Evolutionary conservation across 2,888 invertebrate species (phyloP).

Genomic region (Tubiluchus corallicola): DNA sequence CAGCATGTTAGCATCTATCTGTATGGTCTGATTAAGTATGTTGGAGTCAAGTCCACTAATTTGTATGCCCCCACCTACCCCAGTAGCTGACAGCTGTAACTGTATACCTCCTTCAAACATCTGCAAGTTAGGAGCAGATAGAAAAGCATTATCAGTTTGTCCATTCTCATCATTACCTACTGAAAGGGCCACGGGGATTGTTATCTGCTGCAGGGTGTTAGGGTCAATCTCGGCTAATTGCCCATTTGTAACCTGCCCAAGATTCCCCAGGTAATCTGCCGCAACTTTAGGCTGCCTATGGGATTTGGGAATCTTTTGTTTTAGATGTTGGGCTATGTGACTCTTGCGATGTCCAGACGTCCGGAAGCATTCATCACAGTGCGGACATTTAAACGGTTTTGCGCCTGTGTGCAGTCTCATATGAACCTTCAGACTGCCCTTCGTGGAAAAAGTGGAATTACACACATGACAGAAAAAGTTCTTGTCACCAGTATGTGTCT

Average conservation of each 20-base stretch:
- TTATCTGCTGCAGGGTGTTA: slow-evolving; percentile 17
- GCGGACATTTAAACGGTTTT: slow-evolving; percentile 66
- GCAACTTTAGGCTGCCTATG: slow-evolving; percentile 12
- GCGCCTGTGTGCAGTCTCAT: slow-evolving; percentile 38
- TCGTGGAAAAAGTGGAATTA: slow-evolving; percentile 28
- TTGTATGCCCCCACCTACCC: slow-evolving; percentile 25
- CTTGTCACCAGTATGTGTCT: slow-evolving; percentile 25
- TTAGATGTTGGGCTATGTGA: slow-evolving; percentile 38
- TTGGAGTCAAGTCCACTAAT: slow-evolving; percentile 29
- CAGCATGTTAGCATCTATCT: slow-evolving; percentile 33
- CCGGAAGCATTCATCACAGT: slow-evolving; percentile 48
- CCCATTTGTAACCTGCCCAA: slow-evolving; percentile 16
- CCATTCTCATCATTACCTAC: slow-evolving; percentile 12
- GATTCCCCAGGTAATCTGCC: slow-evolving; percentile 7
- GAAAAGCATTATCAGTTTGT: slow-evolving; percentile 14
- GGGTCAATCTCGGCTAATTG: slow-evolving; percentile 19
- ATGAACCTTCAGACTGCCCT: slow-evolving; percentile 30
- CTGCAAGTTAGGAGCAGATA: slow-evolving; percentile 22
- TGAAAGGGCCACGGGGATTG: slow-evolving; percentile 19
- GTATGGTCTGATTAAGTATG: slow-evolving; percentile 28
- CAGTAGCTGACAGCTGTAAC: slow-evolving; percentile 26
- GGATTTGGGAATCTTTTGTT: slow-evolving; percentile 16
- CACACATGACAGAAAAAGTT: slow-evolving; percentile 28
- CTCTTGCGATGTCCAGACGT: slow-evolving; percentile 46
- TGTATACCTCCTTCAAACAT: slow-evolving; percentile 25